Evolutionary conservation across 2,113 vertebrate species (phyloP), one percentile per base, ranked within the genome.

Genomic region (Podarcis raffonei): DNA sequence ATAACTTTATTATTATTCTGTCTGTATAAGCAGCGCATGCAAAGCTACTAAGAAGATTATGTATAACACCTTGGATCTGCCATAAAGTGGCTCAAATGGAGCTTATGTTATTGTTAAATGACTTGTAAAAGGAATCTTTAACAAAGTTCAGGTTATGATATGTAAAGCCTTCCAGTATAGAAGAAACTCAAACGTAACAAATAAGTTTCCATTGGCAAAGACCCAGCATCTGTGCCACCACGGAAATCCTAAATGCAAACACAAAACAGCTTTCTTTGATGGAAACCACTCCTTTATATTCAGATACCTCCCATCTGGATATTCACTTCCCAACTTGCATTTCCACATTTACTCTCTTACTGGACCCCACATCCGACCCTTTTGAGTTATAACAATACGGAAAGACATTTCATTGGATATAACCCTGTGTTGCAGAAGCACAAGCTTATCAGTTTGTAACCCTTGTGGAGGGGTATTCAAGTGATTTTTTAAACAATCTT

Each of bases 41-140:
- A 95, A 93, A 94, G 74, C 85, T 80, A 32, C 53, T 94, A 92
- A 94, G 91, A 90, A 95, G 90, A 96, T 95, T 94, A 93, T 88
- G 66, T 84, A 57, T 82, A 94, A 81, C 83, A 94, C 95, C 84
- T 95, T 90, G 39, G 84, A 93, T 89, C 87, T 95, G 9, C 85
- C 89, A 91, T 84, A 93, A 94, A 93, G 82, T 71, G 77, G 57
- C 84, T 95, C 90, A 94, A 88, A 79, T 92, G 85, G 88, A 93
- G 90, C 88, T 96, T 89, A 93, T 22, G 71, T 86, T 93, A 89
- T 87, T 94, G 87, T 92, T 89, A 90, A 94, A 92, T 11, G 1
- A 66, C 83, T 93, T 95, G 71, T 92, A 89, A 95, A 90, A 90
- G 39, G n/a, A 90, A 95, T 92, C 59, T 90, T 53, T 90, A 92